Conservation (phyloP, 2,888 invertebrate species). For the Chrysodeixis includens region DNA sequence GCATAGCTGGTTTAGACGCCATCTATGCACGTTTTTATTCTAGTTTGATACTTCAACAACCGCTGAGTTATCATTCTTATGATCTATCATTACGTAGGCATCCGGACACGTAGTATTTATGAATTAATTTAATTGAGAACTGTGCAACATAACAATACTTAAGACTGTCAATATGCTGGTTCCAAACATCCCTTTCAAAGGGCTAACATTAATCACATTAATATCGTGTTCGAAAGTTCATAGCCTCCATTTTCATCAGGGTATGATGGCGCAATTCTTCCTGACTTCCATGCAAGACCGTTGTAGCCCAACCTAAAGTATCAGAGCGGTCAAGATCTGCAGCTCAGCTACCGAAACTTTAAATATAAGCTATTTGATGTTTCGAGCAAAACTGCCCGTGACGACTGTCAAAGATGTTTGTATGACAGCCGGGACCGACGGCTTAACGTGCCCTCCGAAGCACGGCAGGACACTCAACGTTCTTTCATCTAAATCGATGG, state of each 20-base stretch:
- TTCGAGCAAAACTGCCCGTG: not conserved
- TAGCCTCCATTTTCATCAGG: slow-evolving; percentile 12
- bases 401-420: not conserved
- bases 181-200: not conserved
- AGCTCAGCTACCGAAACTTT: slow-evolving; percentile 5
- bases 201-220: not conserved
- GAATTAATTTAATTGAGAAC: not conserved
- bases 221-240: slow-evolving; percentile 9
- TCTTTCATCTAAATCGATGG: not conserved
- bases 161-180: not conserved
- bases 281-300: slow-evolving; percentile 15
- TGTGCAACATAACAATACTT: not conserved
- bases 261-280: not conserved
- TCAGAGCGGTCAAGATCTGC: slow-evolving; percentile 1
- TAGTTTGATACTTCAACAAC: not conserved
- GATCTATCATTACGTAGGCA: not conserved
- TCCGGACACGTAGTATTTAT: slow-evolving; percentile 15
- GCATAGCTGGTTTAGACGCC: not conserved
- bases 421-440: not conserved
- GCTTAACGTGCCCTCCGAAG: not conserved
- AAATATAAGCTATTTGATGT: not conserved
- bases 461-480: not conserved
- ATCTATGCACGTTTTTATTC: not conserved
- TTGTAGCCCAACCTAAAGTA: not conserved
- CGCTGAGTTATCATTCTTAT: not conserved